Evolutionary conservation across 2,113 vertebrate genomes (phyloP).

Genomic region (Paramisgurnus dabryanus): DNA sequence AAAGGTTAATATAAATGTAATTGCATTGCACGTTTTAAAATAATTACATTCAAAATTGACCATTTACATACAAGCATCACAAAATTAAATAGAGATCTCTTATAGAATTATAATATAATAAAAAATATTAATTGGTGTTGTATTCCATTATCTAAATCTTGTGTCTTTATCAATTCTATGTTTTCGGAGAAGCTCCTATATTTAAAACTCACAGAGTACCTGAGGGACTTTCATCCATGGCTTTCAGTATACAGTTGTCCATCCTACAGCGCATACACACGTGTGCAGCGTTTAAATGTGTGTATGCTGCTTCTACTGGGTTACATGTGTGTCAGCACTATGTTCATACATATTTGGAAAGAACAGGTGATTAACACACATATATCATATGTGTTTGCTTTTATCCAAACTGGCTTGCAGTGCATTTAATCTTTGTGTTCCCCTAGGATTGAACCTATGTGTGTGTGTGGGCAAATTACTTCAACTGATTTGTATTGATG

Average conservation of each 20-base stretch:
- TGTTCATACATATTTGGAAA: constrained; percentile 59
- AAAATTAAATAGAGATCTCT: too few species aligned
- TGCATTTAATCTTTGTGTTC: too few species aligned
- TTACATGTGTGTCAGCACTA: constrained; percentile 65
- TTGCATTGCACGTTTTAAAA: too few species aligned
- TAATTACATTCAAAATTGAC: too few species aligned
- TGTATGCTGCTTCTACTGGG: constrained; percentile 71
- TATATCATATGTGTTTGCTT: neutral
- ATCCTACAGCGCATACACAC: constrained; percentile 63
- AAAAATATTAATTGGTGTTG: too few species aligned
- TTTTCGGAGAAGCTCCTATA: constrained; percentile 68
- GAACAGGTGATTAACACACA: constrained; percentile 64
- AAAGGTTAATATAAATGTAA: too few species aligned
- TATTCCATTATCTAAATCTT: neutral
- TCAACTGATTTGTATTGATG: neutral
- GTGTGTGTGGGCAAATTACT: neutral
- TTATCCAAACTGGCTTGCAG: too few species aligned
- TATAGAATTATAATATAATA: too few species aligned
- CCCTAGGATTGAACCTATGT: neutral
- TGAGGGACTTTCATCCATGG: constrained; percentile 80
- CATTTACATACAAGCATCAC: too few species aligned
- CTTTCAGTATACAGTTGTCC: constrained; percentile 72
- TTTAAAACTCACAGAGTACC: constrained; percentile 69
- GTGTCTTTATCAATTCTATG: neutral
- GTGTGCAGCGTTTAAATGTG: constrained; percentile 69